Percentiles rank a stretch among this genome's conserved stretches.
Evolutionary conservation across 2,113 vertebrate genomes (phyloP).

Genomic region (Jacana jacana): DNA sequence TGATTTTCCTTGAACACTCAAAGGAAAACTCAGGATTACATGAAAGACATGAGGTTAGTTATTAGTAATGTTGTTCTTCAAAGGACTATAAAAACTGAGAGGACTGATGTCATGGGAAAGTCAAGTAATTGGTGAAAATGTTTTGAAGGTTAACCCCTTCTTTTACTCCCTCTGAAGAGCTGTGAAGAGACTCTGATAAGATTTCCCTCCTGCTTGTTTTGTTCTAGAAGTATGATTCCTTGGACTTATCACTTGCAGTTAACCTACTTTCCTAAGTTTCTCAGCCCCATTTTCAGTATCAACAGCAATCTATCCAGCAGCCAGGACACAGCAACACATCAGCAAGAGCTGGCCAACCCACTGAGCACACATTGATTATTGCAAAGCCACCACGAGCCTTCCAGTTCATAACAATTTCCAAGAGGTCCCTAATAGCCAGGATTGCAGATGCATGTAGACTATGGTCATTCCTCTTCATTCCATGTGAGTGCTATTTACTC

Average conservation of each 20-base stretch:
- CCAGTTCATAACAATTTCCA: neutral
- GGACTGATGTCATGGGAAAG: constrained; percentile 52
- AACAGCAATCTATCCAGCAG: neutral
- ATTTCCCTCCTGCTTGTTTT: neutral
- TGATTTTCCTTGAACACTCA: constrained; percentile 10
- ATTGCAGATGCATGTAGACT: accelerated
- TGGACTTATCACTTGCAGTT: neutral
- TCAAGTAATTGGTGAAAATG: constrained; percentile 13
- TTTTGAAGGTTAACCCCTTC: constrained; percentile 48
- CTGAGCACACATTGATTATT: neutral
- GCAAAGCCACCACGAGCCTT: neutral
- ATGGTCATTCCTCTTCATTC: neutral
- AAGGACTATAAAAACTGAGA: constrained; percentile 46
- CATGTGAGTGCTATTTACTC: accelerated
- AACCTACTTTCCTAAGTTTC: neutral
- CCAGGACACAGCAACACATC: neutral
- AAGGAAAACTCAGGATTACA: constrained; percentile 43
- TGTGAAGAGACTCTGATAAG: neutral
- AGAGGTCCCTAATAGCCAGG: accelerated
- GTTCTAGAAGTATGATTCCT: neutral
- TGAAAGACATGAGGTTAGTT: constrained; percentile 45
- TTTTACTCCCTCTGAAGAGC: neutral
- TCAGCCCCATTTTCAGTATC: neutral
- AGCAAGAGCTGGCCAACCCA: neutral
- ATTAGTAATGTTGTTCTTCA: constrained; percentile 52